Base-by-base conservation (phyloP, 2,888 invertebrate genomes). In the Yponomeuta sedellus region DNA sequence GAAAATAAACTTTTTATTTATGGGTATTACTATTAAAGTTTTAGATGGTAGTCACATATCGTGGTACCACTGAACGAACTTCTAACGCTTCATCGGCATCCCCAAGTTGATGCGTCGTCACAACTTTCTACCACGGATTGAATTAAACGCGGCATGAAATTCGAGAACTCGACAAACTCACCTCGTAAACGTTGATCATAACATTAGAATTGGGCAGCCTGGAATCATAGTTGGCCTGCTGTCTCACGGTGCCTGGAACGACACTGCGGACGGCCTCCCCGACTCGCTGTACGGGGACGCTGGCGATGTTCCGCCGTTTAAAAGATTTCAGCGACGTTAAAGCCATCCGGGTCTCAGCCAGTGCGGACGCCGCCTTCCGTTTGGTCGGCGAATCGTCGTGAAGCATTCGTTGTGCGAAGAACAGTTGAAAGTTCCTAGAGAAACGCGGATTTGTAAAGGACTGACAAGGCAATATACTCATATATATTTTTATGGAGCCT, bases 291-390 rank as follows among this genome's bases (percentile, higher is more conserved):
- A 91, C 79, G n/a, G 89, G 89, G 10, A 80, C 91, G 80, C 79
- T 87, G 6, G 91, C 84, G 74, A 86, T 85, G 72, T 92, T 91
- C 40, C 90, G 81, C 40, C 94, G 92, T 69, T 94, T 94, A 70
- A 94, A 94, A 0, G 95, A 93, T 72, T 93, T 94, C 61, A 97
- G 83, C 2, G 95, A 95, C 66, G 95, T 96, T 67, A 97, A 88
- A 10, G 96, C 96, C 77, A 94, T 92, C 67, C 97, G 92, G 66
- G 96, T 95, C 75, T 95, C 95, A 25, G 93, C 91, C 64, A 96
- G 81, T 39, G 93, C 92, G 61, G 92, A 90, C 64, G 93, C 92
- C 68, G 93, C 93, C 70, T 91, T 91, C 64, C 92, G 86, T 77
- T 91, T 92, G 6, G 92, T 92, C 1, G 92, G 92, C 62, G 88